phyloP scores from a whole-genome alignment of 92 coral and sea anemone genomes.

The Umimayanthus chanpuru region DNA sequence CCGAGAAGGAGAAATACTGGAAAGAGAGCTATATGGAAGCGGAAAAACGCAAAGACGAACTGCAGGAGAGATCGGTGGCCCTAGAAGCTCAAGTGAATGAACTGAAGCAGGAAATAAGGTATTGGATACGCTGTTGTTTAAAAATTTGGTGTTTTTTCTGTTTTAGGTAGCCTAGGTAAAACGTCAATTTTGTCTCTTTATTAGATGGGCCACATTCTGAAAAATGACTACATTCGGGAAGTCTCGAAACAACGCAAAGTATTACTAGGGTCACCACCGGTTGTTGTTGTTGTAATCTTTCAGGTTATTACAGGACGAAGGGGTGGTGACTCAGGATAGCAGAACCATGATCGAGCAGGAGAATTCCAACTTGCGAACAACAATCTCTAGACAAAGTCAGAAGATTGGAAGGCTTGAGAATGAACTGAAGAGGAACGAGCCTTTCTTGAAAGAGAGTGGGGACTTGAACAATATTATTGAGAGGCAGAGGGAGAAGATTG shows the following conservation, averaged over 20 bases:
- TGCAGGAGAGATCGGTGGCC: slow-evolving; percentile 58
- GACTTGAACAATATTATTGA: slow-evolving; percentile 73
- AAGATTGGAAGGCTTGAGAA: slow-evolving; percentile 93
- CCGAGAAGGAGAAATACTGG: slow-evolving; percentile 81
- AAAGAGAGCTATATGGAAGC: slow-evolving; percentile 68
- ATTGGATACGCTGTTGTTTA: background rate
- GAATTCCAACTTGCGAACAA: slow-evolving; percentile 80
- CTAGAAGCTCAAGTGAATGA: slow-evolving; percentile 83
- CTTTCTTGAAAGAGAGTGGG: slow-evolving; percentile 62
- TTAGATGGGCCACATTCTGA: too few species aligned
- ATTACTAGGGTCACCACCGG: too few species aligned
- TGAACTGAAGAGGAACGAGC: slow-evolving; percentile 74
- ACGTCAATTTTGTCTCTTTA: too few species aligned
- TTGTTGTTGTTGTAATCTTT: background rate
- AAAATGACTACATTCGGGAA: too few species aligned
- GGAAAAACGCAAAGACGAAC: slow-evolving; percentile 72
- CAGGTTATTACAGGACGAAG: slow-evolving; percentile 90
- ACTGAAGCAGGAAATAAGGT: slow-evolving; percentile 96
- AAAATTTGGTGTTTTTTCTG: background rate
- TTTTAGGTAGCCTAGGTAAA: too few species aligned
- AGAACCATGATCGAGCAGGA: slow-evolving; percentile 85
- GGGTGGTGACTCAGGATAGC: slow-evolving; percentile 83
- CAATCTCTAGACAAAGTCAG: slow-evolving; percentile 98
- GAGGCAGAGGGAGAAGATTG: slow-evolving; percentile 83
- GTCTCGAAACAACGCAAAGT: too few species aligned